Percentiles rank a stretch among this genome's conserved stretches.
phyloP scores from a whole-genome alignment of 1,140 invertebrate species.

The Nymphalis io region DNA sequence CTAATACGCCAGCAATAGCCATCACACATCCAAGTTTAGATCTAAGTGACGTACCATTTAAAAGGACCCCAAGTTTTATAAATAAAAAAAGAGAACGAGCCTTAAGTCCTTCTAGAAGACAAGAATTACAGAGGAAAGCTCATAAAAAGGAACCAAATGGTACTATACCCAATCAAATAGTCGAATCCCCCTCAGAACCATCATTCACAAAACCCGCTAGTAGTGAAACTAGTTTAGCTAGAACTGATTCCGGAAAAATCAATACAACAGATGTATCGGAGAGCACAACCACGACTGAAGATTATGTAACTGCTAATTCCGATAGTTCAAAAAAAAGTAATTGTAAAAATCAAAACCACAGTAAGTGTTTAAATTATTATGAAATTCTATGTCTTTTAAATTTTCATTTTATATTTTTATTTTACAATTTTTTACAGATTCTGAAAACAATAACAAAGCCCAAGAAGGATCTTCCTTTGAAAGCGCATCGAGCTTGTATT shows the following conservation, averaged over 20 bases:
- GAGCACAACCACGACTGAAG: slow-evolving; percentile 91
- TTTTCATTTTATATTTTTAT: slow-evolving; percentile 13
- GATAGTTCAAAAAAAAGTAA: slow-evolving; percentile 84
- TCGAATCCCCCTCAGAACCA: slow-evolving; percentile 65
- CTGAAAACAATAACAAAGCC: slow-evolving; percentile 77
- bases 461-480: slow-evolving; percentile 90
- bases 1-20: slow-evolving; percentile 76
- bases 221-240: slow-evolving; percentile 75
- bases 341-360: slow-evolving; percentile 68
- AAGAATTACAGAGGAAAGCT: slow-evolving; percentile 74
- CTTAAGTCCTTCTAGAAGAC: slow-evolving; percentile 77
- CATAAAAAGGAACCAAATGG: slow-evolving; percentile 75
- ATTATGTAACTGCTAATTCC: slow-evolving; percentile 93
- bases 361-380: slow-evolving; percentile 51
- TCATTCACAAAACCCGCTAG: slow-evolving; percentile 60
- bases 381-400: slow-evolving; percentile 4
- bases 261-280: slow-evolving; percentile 90
- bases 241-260: slow-evolving; percentile 87
- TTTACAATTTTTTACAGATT: slow-evolving; percentile 53
- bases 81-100: slow-evolving; percentile 79
- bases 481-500: slow-evolving; percentile 89
- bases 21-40: slow-evolving; percentile 77
- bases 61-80: slow-evolving; percentile 75
- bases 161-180: slow-evolving; percentile 63
- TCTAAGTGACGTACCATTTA: slow-evolving; percentile 72